Conservation (phyloP, 2,113 vertebrate genomes). For the Psettodes erumei region DNA sequence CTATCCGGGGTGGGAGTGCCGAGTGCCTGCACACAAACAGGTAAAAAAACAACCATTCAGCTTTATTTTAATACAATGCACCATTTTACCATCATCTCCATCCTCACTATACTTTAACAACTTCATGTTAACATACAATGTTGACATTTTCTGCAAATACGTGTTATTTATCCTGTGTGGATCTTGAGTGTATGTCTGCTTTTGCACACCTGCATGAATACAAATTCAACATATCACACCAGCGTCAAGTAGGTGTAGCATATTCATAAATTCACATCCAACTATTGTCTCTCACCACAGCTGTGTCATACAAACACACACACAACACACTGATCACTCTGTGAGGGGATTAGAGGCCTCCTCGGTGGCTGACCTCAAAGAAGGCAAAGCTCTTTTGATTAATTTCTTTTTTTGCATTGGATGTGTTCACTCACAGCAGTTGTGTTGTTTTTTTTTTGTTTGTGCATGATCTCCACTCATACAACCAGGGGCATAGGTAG, state of each 20-base stretch:
- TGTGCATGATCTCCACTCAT: constrained; percentile 70
- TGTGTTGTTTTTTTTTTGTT: constrained; percentile 51
- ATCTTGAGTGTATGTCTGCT: constrained; percentile 16
- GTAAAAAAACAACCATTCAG: constrained; percentile 85
- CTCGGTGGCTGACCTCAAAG: constrained; percentile 44
- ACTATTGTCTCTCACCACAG: neutral
- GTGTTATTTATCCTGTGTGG: neutral
- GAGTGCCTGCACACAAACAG: constrained; percentile 99
- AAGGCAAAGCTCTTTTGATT: constrained; percentile 43
- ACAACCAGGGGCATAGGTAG: constrained; percentile 88
- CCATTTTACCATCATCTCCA: constrained; percentile 48
- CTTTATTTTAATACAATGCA: constrained; percentile 39
- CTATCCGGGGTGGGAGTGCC: constrained; percentile 98
- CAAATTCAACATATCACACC: constrained; percentile 9
- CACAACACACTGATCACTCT: constrained; percentile 21
- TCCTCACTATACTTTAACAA: constrained; percentile 56
- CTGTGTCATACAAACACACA: constrained; percentile 21
- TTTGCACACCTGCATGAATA: constrained; percentile 38
- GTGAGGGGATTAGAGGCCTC: constrained; percentile 37
- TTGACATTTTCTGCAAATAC: constrained; percentile 8
- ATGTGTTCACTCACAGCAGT: constrained; percentile 52
- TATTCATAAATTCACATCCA: constrained; percentile 16
- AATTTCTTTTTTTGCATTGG: constrained; percentile 31
- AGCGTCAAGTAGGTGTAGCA: neutral
- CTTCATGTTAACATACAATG: constrained; percentile 58